Conservation (phyloP, 2,113 vertebrate genomes). For the Cyphomyrus plagiostoma region DNA sequence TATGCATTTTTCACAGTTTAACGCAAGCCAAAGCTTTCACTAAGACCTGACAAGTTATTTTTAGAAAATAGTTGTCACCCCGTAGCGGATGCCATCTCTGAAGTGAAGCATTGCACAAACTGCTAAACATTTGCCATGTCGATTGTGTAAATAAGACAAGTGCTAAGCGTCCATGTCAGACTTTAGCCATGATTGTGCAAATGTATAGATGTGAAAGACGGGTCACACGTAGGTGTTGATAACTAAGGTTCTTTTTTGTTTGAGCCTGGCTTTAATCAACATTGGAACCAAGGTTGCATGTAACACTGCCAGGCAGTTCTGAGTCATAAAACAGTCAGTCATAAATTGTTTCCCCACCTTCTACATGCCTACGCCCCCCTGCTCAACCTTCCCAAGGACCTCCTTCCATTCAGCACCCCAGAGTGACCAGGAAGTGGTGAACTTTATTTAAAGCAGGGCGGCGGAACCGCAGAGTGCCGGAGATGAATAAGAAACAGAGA, state of each 20-base stretch:
- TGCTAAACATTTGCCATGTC: not conserved
- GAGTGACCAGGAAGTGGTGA: constrained; percentile 6
- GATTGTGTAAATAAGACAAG: not conserved
- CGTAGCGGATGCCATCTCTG: not conserved
- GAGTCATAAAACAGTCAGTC: not conserved
- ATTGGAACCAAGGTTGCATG: constrained; percentile 16
- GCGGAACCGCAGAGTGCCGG: not conserved
- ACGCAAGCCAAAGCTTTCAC: not conserved
- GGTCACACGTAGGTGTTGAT: not conserved
- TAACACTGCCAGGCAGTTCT: not conserved
- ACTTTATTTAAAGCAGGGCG: constrained; percentile 21
- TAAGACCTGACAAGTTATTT: not conserved
- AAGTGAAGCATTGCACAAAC: not conserved
- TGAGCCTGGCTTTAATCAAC: not conserved
- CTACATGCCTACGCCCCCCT: constrained; percentile 20
- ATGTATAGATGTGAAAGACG: not conserved
- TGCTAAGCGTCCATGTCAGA: not conserved
- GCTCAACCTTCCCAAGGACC: not conserved
- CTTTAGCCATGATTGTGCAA: not conserved
- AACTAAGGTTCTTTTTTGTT: not conserved
- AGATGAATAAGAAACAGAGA: not conserved
- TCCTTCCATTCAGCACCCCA: not conserved
- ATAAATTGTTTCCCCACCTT: constrained; percentile 21
- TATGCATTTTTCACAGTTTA: not conserved
- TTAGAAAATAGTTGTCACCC: not conserved